Evolutionary conservation across 1,140 invertebrate species (phyloP).

Genomic region (Cherax destructor): DNA sequence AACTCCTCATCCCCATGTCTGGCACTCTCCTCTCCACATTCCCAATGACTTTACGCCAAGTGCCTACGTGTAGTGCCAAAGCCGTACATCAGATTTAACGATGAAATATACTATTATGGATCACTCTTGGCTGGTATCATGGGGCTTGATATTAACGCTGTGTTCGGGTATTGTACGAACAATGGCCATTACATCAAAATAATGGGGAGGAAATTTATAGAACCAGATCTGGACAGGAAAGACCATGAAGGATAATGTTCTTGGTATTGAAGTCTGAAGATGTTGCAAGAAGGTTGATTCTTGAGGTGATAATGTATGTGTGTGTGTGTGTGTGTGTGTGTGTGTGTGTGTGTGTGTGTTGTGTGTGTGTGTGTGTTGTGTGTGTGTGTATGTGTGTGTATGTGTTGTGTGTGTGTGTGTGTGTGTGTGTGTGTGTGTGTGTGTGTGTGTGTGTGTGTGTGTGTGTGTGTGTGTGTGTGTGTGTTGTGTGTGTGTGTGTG

Average conservation of each 20-base stretch:
- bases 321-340: too few species aligned
- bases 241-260: not conserved
- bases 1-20: not conserved
- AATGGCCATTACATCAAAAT: slow-evolving; percentile 54
- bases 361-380: too few species aligned
- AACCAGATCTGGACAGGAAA: slow-evolving; percentile 10
- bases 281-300: slow-evolving; percentile 35
- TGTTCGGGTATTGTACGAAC: slow-evolving; percentile 42
- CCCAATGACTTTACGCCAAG: not conserved
- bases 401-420: too few species aligned
- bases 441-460: too few species aligned
- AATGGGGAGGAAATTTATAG: slow-evolving; percentile 41
- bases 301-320: slow-evolving; percentile 16
- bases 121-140: slow-evolving; percentile 26
- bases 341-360: too few species aligned
- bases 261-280: slow-evolving; percentile 26
- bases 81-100: slow-evolving; percentile 37
- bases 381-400: too few species aligned
- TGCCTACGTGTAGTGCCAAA: slow-evolving; percentile 8
- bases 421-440: too few species aligned
- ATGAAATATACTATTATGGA: slow-evolving; percentile 46
- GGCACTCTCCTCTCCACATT: too few species aligned
- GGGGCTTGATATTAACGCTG: slow-evolving; percentile 35
- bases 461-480: too few species aligned
- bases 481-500: too few species aligned